Conservation (phyloP, 2,888 invertebrate genomes). For the Stenoptilia bipunctidactyla region DNA sequence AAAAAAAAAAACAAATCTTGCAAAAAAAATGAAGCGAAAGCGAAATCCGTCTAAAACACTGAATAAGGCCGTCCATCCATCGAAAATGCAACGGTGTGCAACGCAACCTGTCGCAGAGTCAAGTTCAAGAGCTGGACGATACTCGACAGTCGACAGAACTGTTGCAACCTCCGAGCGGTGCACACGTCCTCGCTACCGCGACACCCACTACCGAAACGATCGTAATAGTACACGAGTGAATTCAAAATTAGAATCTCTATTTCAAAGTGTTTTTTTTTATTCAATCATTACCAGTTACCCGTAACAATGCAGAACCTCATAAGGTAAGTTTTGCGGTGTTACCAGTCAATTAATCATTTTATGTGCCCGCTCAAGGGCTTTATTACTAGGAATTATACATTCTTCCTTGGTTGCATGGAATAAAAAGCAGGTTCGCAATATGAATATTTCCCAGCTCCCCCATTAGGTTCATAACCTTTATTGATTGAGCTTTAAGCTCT, state of each 20-base stretch:
- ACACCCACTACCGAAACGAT: conserved; percentile 11
- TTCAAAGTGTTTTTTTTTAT: conserved; percentile 26
- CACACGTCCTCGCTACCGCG: conserved; percentile 31
- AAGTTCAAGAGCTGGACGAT: conserved; percentile 56
- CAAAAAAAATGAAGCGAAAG: no score
- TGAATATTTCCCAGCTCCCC: neutral
- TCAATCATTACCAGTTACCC: conserved; percentile 19
- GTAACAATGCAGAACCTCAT: conserved; percentile 51
- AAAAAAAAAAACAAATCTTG: no score
- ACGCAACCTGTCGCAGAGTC: conserved; percentile 44
- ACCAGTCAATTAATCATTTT: conserved; percentile 18
- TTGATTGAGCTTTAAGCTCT: no score
- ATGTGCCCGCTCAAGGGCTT: conserved; percentile 29
- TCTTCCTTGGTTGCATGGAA: conserved; percentile 15
- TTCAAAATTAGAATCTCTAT: conserved; percentile 15
- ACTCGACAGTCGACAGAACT: conserved; percentile 41
- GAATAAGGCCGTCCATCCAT: conserved; percentile 12
- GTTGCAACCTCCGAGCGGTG: conserved; percentile 39
- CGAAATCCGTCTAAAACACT: no score
- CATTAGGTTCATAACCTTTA: no score
- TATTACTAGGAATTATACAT: conserved; percentile 29
- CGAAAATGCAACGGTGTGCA: conserved; percentile 50
- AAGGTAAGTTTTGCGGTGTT: conserved; percentile 37
- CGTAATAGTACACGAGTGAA: neutral
- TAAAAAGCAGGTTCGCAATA: conserved; percentile 1